Percentiles rank a stretch among this genome's conserved stretches.
These are phyloP conservation scores for Antennarius striatus DNA, from an alignment of 2,113 vertebrate genomes.

Conservation along the genomic window DNA sequence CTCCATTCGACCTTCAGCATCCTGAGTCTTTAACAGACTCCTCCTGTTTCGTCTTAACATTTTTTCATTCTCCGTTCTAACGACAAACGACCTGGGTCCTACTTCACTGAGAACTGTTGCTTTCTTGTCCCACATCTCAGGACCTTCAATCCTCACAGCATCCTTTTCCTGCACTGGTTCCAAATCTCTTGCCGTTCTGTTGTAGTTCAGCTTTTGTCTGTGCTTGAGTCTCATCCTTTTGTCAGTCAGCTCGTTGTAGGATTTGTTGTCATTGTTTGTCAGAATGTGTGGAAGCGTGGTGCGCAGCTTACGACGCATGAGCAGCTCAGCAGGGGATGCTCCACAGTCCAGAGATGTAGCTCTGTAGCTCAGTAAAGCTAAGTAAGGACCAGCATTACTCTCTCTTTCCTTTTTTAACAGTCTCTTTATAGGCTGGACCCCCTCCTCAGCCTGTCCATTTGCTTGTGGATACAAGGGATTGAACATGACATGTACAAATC, in stretches of 20 bases:
- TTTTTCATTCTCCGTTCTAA: not conserved
- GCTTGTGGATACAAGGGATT: conserved; percentile 10
- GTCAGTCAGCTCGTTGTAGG: too few relatives aligned
- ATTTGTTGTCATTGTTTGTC: too few relatives aligned
- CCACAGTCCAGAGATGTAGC: conserved; percentile 11
- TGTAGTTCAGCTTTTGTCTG: conserved; percentile 16
- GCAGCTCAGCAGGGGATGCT: not conserved
- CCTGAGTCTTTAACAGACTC: not conserved
- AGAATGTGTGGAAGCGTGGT: too few relatives aligned
- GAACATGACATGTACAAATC: not conserved
- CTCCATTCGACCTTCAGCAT: too few relatives aligned
- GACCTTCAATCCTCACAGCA: not conserved
- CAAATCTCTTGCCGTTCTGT: not conserved
- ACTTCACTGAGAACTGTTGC: conserved; percentile 1
- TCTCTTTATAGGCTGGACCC: not conserved
- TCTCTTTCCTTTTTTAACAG: not conserved
- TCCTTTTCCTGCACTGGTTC: conserved; percentile 3
- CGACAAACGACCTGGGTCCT: not conserved
- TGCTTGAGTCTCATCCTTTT: not conserved
- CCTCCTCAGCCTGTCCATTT: too few relatives aligned
- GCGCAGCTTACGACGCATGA: not conserved
- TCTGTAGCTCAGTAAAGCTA: conserved; percentile 16
- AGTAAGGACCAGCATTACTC: not conserved
- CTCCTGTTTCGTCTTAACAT: not conserved
- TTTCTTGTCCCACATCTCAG: conserved; percentile 11